Percentiles rank a stretch among this genome's conserved stretches.
Evolutionary conservation across 2,888 invertebrate species (phyloP).

Genomic region (Tenthredo scrophulariae): DNA sequence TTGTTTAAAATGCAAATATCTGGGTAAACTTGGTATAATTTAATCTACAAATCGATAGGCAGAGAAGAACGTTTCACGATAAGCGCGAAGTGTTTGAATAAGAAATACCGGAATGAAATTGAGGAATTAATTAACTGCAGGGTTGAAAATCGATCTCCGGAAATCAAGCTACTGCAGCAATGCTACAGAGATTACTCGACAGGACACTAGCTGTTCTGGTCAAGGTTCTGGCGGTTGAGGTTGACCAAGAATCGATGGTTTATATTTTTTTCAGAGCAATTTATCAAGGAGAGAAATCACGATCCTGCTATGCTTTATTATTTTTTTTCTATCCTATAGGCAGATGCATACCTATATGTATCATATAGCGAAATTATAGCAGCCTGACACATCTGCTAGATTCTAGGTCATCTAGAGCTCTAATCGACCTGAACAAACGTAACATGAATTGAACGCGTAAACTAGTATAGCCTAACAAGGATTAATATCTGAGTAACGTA

Average conservation of each 20-base stretch:
- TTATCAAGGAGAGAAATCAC: constrained; percentile 31
- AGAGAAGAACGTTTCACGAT: not conserved
- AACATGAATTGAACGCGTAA: not conserved
- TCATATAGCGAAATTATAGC: not conserved
- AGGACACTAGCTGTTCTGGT: not conserved
- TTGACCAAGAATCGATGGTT: not conserved
- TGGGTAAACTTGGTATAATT: not conserved
- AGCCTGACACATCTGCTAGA: constrained; percentile 2
- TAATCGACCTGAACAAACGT: not conserved
- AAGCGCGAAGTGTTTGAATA: not conserved
- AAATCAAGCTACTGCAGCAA: not conserved
- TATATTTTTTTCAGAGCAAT: not conserved
- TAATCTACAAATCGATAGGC: constrained; percentile 11
- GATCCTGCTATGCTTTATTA: not conserved
- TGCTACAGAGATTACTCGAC: not conserved
- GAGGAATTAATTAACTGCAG: not conserved
- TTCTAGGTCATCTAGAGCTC: constrained; percentile 26
- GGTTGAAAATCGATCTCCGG: not conserved
- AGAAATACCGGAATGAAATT: not conserved
- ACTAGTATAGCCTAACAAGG: not conserved
- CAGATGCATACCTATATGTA: not conserved
- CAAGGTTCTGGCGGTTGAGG: not conserved
- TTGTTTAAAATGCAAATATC: constrained; percentile 33
- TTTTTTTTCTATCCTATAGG: not conserved
- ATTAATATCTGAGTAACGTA: not conserved